Conservation (phyloP, 2,888 invertebrate genomes). For the Conistra vaccinii region DNA sequence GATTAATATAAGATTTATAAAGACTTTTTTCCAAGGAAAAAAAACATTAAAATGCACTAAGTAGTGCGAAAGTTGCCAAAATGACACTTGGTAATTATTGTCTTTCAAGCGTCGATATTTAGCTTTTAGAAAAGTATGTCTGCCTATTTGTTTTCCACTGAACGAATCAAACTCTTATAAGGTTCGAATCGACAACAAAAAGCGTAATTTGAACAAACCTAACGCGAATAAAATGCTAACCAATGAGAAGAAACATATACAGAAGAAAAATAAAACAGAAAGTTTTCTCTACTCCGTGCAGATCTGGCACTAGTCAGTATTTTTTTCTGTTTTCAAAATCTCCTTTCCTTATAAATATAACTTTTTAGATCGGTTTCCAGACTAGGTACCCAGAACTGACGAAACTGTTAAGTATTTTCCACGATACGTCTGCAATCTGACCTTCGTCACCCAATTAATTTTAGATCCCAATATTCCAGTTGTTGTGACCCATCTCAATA, state of each 20-base stretch:
- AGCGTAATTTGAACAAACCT: neutral
- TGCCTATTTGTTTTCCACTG: neutral
- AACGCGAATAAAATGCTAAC: neutral
- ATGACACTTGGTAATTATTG: no score
- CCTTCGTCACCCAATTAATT: constrained; percentile 36
- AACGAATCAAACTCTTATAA: no score
- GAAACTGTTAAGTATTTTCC: neutral
- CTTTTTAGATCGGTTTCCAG: neutral
- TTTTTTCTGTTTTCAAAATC: neutral
- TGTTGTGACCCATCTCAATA: constrained; percentile 27
- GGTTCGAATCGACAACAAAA: neutral
- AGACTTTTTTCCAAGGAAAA: no score
- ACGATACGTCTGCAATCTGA: constrained; percentile 1
- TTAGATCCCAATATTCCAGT: constrained; percentile 19
- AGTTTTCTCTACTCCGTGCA: neutral
- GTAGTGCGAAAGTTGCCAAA: no score
- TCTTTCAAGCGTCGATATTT: no score
- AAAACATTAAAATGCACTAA: no score
- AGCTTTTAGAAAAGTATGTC: neutral
- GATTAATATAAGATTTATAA: no score
- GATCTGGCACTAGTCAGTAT: neutral
- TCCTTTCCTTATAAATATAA: neutral
- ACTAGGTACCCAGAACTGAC: no score
- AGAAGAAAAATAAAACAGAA: neutral
- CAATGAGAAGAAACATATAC: neutral